A percentile compares a stretch with the other conserved stretches of the same genome.
phyloP scores from a whole-genome alignment of 2,888 invertebrate species.

The Euplagia quadripunctaria region DNA sequence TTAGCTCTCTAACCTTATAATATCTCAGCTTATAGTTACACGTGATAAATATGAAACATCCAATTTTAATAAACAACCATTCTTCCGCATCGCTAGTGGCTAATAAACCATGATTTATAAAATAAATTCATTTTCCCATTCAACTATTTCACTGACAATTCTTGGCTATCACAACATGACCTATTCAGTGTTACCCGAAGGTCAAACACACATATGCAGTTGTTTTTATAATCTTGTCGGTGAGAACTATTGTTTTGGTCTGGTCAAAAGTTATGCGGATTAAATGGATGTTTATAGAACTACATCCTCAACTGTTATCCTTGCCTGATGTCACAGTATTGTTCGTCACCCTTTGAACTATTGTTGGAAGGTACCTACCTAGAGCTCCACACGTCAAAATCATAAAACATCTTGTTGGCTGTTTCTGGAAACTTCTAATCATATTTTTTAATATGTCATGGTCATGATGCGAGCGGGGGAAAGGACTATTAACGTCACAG shows the following conservation, averaged over 20 bases:
- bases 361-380: conserved; percentile 7
- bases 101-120: conserved; percentile 12
- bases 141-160: conserved; percentile 12
- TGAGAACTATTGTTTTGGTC: conserved; percentile 25
- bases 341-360: conserved; percentile 12
- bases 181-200: conserved; percentile 52
- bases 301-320: conserved; percentile 22
- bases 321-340: conserved; percentile 23
- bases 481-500: not conserved
- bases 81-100: conserved; percentile 16
- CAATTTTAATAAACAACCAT: conserved; percentile 38
- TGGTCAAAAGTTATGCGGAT: conserved; percentile 25
- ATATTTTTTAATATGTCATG: not conserved
- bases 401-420: conserved; percentile 7
- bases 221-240: conserved; percentile 53
- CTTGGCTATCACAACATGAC: conserved; percentile 45
- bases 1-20: not conserved
- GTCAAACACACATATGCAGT: conserved; percentile 51
- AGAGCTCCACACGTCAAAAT: not conserved
- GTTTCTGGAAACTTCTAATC: conserved; percentile 7
- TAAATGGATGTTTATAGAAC: conserved; percentile 20
- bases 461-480: not conserved
- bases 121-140: conserved; percentile 22
- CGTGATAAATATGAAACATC: not conserved
- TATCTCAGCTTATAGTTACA: not conserved